Conservation (phyloP, 2,113 vertebrate genomes). For the Copsychus sechellarum region DNA sequence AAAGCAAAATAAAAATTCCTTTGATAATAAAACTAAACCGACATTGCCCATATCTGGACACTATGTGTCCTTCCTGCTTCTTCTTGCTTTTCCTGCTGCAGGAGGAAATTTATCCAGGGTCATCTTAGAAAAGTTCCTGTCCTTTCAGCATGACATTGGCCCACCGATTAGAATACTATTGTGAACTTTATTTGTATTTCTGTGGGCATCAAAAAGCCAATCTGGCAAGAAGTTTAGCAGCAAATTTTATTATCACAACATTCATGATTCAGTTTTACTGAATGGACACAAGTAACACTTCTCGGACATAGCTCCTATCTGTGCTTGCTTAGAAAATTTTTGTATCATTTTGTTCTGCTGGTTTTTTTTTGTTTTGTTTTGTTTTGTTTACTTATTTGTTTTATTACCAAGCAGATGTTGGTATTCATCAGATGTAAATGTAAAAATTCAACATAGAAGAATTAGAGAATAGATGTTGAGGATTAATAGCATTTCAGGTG, state of each 20-base stretch:
- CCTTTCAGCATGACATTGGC: background rate
- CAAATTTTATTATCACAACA: background rate
- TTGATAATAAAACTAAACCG: background rate
- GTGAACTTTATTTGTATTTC: background rate
- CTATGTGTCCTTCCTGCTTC: background rate
- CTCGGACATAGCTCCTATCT: background rate
- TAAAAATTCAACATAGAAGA: background rate
- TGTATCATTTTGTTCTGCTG: background rate
- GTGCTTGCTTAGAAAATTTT: background rate
- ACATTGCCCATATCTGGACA: background rate
- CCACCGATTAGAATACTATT: background rate
- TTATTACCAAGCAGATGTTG: background rate
- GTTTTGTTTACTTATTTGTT: background rate
- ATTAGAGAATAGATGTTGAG: background rate
- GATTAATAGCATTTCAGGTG: background rate
- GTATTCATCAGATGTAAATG: background rate
- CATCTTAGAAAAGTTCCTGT: background rate
- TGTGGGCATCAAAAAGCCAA: background rate
- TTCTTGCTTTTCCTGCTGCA: background rate
- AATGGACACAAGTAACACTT: background rate
- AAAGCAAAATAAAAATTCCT: constrained; percentile 25
- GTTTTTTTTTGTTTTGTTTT: background rate
- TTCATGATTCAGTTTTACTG: background rate
- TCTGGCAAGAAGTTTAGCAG: background rate
- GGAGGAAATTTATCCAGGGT: background rate